Base-by-base conservation (phyloP, 2,113 vertebrate species). In the Craseonycteris thonglongyai region DNA sequence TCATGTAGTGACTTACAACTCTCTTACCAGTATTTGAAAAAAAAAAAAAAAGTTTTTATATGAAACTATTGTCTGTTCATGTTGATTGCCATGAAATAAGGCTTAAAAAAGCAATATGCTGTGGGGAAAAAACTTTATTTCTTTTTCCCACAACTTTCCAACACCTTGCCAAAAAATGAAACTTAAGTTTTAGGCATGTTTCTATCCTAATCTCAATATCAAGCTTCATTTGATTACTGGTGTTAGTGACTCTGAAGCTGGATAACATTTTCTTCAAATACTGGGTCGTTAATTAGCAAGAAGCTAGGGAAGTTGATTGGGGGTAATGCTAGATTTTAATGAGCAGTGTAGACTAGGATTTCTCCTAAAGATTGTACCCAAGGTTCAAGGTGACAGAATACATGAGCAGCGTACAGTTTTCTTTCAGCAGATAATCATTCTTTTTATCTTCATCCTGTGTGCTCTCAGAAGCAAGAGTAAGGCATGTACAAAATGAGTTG, bases 181-280 rank as follows among this genome's bases (percentile, higher is more conserved):
- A 83, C 59, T 79, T 88, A 49, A 21, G 47, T 88, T 95, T 82
- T 40, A 86, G 45, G 10, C 11, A 26, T 81, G 26, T 90, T 93
- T 86, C 69, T 92, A 16, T 58, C 38, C 61, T 87, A 59, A 88
- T 38, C 22, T 22, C 68, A 76, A 15, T 71, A 42, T 84, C 35
- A 76, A 92, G 38, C 54, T 69, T 93, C 38, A 86, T 88, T 87
- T 74, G 38, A 35, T 80, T 40, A 30, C 40, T n/a, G 56, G 65
- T 3, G 10, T 71, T 93, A 74, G 65, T 58, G 24, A 66, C 61
- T 68, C 58, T 80, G 61, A 88, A 84, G 54, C 33, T 78, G 68
- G 68, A 87, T 74, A 88, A 45, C 30, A 15, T 97, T 72, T 95
- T 94, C 61, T 79, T 30, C 79, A 89, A 94, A 90, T 91, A 69